These are phyloP conservation scores for Aethina tumida DNA, from an alignment of 1,140 invertebrate species.

Conservation along the genomic window DNA sequence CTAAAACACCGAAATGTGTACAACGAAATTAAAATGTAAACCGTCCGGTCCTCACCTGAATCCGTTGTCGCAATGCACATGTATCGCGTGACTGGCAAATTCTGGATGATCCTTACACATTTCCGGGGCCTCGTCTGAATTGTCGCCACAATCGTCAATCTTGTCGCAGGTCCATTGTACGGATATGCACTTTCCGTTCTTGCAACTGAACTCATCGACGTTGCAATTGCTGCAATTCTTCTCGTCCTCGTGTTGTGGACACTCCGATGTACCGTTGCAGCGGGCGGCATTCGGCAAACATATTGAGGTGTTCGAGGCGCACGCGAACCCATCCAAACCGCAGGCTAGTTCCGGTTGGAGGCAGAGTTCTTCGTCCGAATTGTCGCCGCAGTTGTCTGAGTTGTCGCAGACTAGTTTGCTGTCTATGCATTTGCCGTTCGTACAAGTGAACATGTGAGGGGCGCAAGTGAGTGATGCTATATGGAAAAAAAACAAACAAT, in stretches of 20 bases:
- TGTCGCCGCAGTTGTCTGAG: conserved; percentile 42
- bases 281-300: conserved; percentile 34
- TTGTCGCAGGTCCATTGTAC: conserved; percentile 56
- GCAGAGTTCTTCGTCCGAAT: conserved; percentile 40
- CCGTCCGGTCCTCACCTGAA: conserved; percentile 40
- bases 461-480: conserved; percentile 16
- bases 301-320: conserved; percentile 44
- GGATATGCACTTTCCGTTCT: conserved; percentile 43
- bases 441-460: conserved; percentile 19
- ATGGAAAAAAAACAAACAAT: conserved; percentile 2
- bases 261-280: conserved; percentile 48
- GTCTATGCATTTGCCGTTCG: conserved; percentile 38
- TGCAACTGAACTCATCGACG: conserved; percentile 46
- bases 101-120: conserved; percentile 33
- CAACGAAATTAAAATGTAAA: not conserved
- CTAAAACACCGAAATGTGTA: conserved; percentile 32
- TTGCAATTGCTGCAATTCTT: conserved; percentile 39
- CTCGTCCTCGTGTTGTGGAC: conserved; percentile 58
- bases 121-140: conserved; percentile 49
- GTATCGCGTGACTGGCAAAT: not conserved
- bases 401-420: conserved; percentile 37
- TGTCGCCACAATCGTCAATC: conserved; percentile 52
- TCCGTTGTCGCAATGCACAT: conserved; percentile 35
- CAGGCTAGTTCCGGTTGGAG: conserved; percentile 14
- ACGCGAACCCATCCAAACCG: conserved; percentile 39